Evolutionary conservation across 2,888 invertebrate genomes (phyloP), one percentile per base, ranked within the genome.

Genomic region (Punctoribates punctum): DNA sequence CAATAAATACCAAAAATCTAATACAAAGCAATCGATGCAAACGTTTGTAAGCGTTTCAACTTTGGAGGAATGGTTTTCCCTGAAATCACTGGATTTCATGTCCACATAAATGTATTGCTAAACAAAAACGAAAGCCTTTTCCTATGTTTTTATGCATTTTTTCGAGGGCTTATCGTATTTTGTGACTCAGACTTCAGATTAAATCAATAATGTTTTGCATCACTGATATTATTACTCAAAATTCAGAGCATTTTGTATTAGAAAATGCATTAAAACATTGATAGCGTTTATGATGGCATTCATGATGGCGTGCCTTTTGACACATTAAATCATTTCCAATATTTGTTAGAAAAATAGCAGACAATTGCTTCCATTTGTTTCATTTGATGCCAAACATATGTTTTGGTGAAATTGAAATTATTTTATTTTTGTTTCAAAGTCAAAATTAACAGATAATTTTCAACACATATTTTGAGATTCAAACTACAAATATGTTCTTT

Each of bases 181-280:
- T 65, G 27, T 65, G 65, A 65, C 6, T 65, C 65, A 65, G 34
- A 65, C 34, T 27, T 65, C 34, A 34, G 65, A 65, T 65, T 17
- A 38, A 38, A 65, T 65, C 65, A 65, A 65, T 65, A 65, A 65
- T n/a, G 65, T 29, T 38, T 65, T 65, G 29, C 34, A 65, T 34
- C 65, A 34, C 23, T 65, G 29, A 62, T 65, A 65, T 65, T 65
- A 34, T 65, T 65, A 34, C 34, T 65, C 2, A 65, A 65, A 34
- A 34, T 34, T 17, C 29, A 65, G 8, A 6, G 29, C 20, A 20
- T 34, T 34, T 34, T 34, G 34, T 65, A 65, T 65, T 65, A 20
- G 15, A 17, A 70, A 70, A 42, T 70, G 42, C 70, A 70, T 70
- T 70, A 42, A 70, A 20, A 23, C 17, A 20, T 34, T 42, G 42